Percentiles rank a stretch among this genome's conserved stretches.
phyloP scores from a whole-genome alignment of 2,797 vertebrate species.

The Chaenodraco wilsoni region DNA sequence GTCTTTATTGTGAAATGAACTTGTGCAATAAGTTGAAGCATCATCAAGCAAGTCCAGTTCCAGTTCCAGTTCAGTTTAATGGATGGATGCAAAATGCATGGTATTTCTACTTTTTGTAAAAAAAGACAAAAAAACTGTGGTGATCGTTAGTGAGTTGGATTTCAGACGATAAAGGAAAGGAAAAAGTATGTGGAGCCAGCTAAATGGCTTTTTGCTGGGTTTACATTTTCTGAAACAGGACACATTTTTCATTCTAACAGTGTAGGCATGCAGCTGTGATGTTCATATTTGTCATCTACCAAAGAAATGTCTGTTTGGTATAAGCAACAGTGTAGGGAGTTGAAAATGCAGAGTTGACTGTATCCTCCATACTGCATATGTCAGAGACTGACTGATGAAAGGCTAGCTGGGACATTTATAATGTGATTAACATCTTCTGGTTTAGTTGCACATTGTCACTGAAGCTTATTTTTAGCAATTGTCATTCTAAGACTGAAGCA shows the following conservation, averaged over 20 bases:
- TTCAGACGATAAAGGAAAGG: not conserved
- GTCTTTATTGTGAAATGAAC: conserved; percentile 27
- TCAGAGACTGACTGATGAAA: not conserved
- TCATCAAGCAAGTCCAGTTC: conserved; percentile 32
- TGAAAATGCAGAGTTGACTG: not conserved
- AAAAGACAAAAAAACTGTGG: not conserved
- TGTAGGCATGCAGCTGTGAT: not conserved
- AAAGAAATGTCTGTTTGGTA: not conserved
- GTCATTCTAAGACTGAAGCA: not conserved
- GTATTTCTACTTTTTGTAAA: not conserved
- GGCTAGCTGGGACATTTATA: not conserved
- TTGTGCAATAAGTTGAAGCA: conserved; percentile 33
- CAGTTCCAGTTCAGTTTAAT: conserved; percentile 16
- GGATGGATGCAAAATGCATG: not conserved
- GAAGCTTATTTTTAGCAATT: not conserved
- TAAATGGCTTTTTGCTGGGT: not conserved
- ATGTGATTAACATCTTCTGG: not conserved
- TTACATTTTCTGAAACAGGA: not conserved
- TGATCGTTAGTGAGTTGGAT: not conserved
- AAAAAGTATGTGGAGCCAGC: not conserved
- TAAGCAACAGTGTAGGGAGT: not conserved
- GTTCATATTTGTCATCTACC: not conserved
- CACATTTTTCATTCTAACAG: not conserved
- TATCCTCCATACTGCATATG: not conserved
- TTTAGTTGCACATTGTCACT: not conserved